Percentiles rank a stretch among this genome's conserved stretches.
phyloP scores from a whole-genome alignment of 30 jellyfish, hydroid and myxozoan species.

The Sanderia malayensis region DNA sequence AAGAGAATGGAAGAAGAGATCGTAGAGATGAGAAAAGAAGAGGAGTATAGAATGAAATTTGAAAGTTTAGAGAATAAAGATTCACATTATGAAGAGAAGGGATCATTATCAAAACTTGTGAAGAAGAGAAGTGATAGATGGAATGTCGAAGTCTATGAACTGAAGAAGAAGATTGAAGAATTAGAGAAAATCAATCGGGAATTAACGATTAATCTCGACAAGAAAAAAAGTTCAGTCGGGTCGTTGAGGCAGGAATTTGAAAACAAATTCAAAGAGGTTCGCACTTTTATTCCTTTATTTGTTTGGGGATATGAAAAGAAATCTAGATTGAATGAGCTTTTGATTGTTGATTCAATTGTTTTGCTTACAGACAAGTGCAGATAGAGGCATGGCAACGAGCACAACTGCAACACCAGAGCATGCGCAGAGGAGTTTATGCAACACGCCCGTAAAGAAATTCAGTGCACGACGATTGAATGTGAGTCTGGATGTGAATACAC shows the following conservation, averaged over 20 bases:
- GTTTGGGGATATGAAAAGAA: too few relatives aligned
- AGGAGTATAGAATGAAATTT: background rate
- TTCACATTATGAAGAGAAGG: slow-evolving; percentile 25
- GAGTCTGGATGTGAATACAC: background rate
- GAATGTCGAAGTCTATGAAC: slow-evolving; percentile 53
- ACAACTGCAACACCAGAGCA: background rate
- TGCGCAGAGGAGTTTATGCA: background rate
- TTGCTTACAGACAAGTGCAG: slow-evolving; percentile 1
- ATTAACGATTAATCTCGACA: slow-evolving; percentile 41
- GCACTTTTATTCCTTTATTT: too few relatives aligned
- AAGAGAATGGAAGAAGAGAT: slow-evolving; percentile 42
- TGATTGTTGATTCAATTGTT: too few relatives aligned
- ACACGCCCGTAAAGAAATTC: slow-evolving; percentile 2
- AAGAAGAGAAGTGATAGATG: slow-evolving; percentile 59
- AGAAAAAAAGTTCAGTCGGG: slow-evolving; percentile 37
- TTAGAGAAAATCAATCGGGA: slow-evolving; percentile 68
- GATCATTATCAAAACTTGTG: slow-evolving; percentile 18
- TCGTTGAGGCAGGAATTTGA: slow-evolving; percentile 49
- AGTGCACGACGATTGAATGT: background rate
- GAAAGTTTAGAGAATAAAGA: background rate
- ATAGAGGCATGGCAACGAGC: background rate
- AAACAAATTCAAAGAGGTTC: slow-evolving; percentile 25
- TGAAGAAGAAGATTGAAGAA: slow-evolving; percentile 54
- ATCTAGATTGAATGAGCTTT: too few relatives aligned
- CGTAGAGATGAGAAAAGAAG: slow-evolving; percentile 35